Conservation (phyloP, 2,888 invertebrate species). For the Rhingia rostrata region DNA sequence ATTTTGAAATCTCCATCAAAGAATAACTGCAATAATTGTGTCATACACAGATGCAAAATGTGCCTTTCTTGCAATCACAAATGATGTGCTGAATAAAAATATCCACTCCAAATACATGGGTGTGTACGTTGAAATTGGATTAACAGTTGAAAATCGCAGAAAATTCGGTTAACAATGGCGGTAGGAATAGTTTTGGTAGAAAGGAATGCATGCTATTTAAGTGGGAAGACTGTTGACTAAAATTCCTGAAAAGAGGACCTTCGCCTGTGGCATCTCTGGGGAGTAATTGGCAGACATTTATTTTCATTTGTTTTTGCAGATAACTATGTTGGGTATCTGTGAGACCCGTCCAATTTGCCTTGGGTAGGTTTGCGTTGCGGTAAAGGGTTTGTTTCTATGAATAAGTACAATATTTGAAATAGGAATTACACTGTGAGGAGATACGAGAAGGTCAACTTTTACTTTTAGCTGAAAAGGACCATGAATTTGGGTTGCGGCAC, state of each 20-base stretch:
- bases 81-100: neutral
- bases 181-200: neutral
- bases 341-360: neutral
- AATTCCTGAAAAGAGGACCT: constrained; percentile 9
- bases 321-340: neutral
- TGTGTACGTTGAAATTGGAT: neutral
- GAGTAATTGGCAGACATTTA: constrained; percentile 58
- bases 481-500: neutral
- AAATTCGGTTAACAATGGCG: constrained; percentile 1
- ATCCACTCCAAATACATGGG: too few species aligned
- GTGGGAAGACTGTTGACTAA: constrained; percentile 2
- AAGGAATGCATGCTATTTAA: constrained; percentile 4
- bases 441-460: neutral
- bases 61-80: neutral
- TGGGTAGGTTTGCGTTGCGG: constrained; percentile 24
- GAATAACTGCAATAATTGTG: constrained; percentile 25
- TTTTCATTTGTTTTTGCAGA: constrained; percentile 47
- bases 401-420: constrained; percentile 32
- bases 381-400: constrained; percentile 48
- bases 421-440: constrained; percentile 4
- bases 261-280: constrained; percentile 11
- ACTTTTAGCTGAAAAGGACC: constrained; percentile 13
- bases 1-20: constrained; percentile 31
- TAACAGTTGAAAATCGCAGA: constrained; percentile 36
- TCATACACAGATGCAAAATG: constrained; percentile 9